Evolutionary conservation across 2,797 vertebrate genomes (phyloP), one percentile per base, ranked within the genome.

Genomic region (Odontamblyopus rebecca): DNA sequence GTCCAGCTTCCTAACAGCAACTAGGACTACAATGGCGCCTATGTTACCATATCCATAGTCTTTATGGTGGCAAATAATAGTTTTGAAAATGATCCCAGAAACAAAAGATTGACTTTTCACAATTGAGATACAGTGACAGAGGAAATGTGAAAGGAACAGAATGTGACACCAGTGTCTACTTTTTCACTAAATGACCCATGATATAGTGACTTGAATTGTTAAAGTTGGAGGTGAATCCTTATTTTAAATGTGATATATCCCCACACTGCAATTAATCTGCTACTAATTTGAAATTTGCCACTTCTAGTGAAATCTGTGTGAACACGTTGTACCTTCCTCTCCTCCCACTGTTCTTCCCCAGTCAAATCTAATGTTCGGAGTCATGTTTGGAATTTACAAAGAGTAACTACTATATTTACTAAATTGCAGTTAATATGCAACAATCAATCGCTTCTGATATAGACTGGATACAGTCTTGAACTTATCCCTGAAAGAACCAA

Each of bases 51-150:
- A 79, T 80, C 82, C 82, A 79, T 74, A 71, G 75, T 89, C 87
- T 90, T 90, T 90, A 87, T 88, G 75, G 53, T 30, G 71, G 44
- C 56, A 72, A 74, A 92, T 83, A 91, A 90, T 87, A 70, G 78
- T 70, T 87, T 75, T 75, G 87, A 89, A 91, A 88, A 77, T 60
- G 81, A 89, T 86, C 86, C 76, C 53, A 75, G 83, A 88, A 85
- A 89, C 84, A 91, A 89, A 87, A 76, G 77, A 68, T 73, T 74
- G 71, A 82, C 82, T 86, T 68, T 86, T 80, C 82, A 87, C 87
- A 79, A 76, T 70, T 61, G 77, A 85, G 83, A 72, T 79, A 73
- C 78, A 84, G 81, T 80, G 79, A 77, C 72, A 73, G 61, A 76
- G 73, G 69, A 69, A 62, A 67, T 63, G 81, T 29, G 32, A 44